Base-by-base conservation (phyloP, 2,888 invertebrate species). In the Lutraria lutraria region DNA sequence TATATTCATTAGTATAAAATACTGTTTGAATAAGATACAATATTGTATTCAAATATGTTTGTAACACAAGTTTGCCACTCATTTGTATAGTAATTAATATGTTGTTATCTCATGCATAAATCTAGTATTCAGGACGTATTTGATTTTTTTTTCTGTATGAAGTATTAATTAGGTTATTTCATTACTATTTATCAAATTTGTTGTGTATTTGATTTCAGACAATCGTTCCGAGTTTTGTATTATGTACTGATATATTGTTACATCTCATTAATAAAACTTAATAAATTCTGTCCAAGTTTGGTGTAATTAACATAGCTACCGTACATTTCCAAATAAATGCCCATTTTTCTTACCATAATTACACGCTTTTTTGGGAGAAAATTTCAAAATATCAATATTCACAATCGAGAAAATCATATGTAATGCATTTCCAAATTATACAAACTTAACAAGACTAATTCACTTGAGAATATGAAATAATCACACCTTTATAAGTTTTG, bases 21-120 rank as follows among this genome's bases (percentile, higher is more conserved):
- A 25, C 63, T 68, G 63, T 68, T 68, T 25, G 25, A 68, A 25
- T 68, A 0, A 68, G n/a, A 68, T 68, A 68, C 25, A 68, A 68
- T 68, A 68, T 25, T 12, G n/a, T 68, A 68, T 68, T 68, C 12
- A 68, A 68, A 68, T 25, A 68, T 25, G 21, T 68, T 25, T 68
- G 63, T 68, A 68, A 68, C 25, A 68, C 63, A 68, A 68, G 63
- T n/a, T 68, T 25, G n/a, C 25, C 63, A 12, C 12, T 68, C n/a
- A n/a, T 68, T 68, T 68, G 63, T 68, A 4, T 25, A n/a, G 63
- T 68, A 68, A 68, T 68, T 68, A 68, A 68, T 68, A 68, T 68
- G 12, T 25, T n/a, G 25, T 68, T 68, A 68, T 60, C 19, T 60
- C 21, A 12, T 12, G n/a, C 63, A 63, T 56, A 56, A 15, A 56